Base-by-base conservation (phyloP, 2,888 invertebrate species). In the Andrena flavipes region DNA sequence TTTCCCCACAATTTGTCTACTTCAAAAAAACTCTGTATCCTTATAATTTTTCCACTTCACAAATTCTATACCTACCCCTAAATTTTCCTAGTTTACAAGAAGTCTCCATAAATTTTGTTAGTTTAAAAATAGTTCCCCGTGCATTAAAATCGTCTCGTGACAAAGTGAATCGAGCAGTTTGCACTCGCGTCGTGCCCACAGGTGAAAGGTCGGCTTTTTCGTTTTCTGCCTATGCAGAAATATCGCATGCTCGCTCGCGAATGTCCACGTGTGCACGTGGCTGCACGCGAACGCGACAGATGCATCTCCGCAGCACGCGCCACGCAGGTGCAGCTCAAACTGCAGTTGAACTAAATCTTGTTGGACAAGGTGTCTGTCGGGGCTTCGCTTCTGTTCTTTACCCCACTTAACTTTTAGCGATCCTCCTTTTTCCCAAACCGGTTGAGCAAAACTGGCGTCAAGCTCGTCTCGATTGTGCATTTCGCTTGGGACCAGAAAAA, bases 251-350 rank as follows among this genome's bases (percentile, higher is more conserved):
- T 20, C 54, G 33, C 16, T 70, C 56, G 71, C 71, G 64, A 48
- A 6, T 4, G 70, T 71, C 10, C 76, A 29, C 51, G 63, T 23
- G 33, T 35, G 76, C 79, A 78, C 73, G 80, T 82, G 86, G 68
- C 51, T 54, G 75, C 79, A 77, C 68, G 80, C 72, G 82, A 80
- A 80, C 77, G 84, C 81, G 89, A 89, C 91, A 91, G 91, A 90
- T 91, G 91, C 87, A 90, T 88, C 89, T 90, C 80, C 79, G 81
- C 84, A 88, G 90, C 91, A 91, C 91, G 90, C 90, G 91, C 90
- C 89, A 82, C 73, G 87, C 86, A 91, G 91, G 90, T 91, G 91
- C 75, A 80, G n/a, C 77, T 42, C 64, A 60, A 76, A 78, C 68
- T 84, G 88, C 88, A 86, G 84, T 86, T 82, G 84, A 89, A 90